Evolutionary conservation across 2,888 invertebrate species (phyloP).

Genomic region (Amblyteles armatorius): DNA sequence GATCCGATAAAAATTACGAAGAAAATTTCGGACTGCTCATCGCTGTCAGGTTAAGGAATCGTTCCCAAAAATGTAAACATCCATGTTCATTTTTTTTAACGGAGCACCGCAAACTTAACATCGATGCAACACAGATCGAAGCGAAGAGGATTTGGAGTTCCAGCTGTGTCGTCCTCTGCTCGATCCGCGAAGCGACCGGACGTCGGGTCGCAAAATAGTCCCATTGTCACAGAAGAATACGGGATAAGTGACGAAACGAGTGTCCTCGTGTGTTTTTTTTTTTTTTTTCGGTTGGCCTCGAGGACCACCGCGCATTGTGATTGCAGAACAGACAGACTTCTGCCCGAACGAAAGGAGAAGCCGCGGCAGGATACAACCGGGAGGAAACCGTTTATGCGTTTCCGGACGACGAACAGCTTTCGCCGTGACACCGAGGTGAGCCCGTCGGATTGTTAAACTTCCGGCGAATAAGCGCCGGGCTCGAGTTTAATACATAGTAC

Average conservation of each 20-base stretch:
- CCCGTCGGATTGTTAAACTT: constrained; percentile 64
- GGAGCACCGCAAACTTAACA: too few relatives aligned
- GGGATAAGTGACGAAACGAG: constrained; percentile 28
- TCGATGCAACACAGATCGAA: too few relatives aligned
- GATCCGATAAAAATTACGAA: too few relatives aligned
- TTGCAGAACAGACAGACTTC: not conserved
- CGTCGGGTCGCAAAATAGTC: constrained; percentile 1
- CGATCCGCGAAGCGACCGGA: constrained; percentile 11
- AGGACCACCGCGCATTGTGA: constrained; percentile 12
- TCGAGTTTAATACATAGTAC: constrained; percentile 3
- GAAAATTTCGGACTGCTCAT: too few relatives aligned
- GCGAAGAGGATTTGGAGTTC: not conserved
- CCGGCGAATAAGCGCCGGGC: constrained; percentile 37
- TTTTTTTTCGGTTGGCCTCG: not conserved
- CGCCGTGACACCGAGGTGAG: constrained; percentile 65
- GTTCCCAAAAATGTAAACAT: too few relatives aligned
- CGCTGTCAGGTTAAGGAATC: too few relatives aligned
- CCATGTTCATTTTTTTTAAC: too few relatives aligned
- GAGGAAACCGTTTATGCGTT: constrained; percentile 45
- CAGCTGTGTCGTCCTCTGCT: not conserved
- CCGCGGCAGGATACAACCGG: not conserved
- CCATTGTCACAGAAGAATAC: not conserved
- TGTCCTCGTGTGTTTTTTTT: constrained; percentile 2
- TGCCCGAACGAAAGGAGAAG: not conserved
- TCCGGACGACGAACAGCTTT: constrained; percentile 66